A percentile compares a stretch with the other conserved stretches of the same genome.
phyloP scores from a whole-genome alignment of 2,888 invertebrate genomes.

The Sclerodermus sp. region DNA sequence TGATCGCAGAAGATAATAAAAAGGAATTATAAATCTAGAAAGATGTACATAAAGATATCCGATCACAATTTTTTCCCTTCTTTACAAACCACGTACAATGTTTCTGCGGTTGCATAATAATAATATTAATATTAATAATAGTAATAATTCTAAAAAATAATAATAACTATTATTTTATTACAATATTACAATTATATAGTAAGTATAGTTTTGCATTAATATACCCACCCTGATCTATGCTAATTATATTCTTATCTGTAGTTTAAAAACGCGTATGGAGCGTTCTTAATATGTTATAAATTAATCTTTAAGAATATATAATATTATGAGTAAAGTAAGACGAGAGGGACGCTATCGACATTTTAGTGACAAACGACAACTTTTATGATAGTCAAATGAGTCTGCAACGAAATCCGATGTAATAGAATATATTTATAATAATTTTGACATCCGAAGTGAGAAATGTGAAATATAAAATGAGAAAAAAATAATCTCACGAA shows the following conservation, averaged over 20 bases:
- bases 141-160: constrained; percentile 17
- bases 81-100: constrained; percentile 16
- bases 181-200: constrained; percentile 13
- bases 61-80: constrained; percentile 9
- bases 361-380: not conserved
- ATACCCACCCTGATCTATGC: constrained; percentile 21
- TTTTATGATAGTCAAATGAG: not conserved
- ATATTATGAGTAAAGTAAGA: constrained; percentile 14
- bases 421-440: not conserved
- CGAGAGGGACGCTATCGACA: not conserved
- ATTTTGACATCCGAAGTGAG: not conserved
- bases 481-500: no score
- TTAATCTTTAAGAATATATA: constrained; percentile 24
- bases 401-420: not conserved
- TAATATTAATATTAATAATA: constrained; percentile 19
- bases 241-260: constrained; percentile 18
- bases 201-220: constrained; percentile 32
- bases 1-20: not conserved
- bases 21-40: constrained; percentile 1
- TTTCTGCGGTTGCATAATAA: constrained; percentile 27
- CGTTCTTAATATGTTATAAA: constrained; percentile 16
- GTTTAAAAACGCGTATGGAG: constrained; percentile 14
- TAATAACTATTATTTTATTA: constrained; percentile 19
- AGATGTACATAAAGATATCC: constrained; percentile 13
- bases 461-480: no score